phyloP scores from a whole-genome alignment of 2,113 vertebrate species.

The Dicaeum eximium region DNA sequence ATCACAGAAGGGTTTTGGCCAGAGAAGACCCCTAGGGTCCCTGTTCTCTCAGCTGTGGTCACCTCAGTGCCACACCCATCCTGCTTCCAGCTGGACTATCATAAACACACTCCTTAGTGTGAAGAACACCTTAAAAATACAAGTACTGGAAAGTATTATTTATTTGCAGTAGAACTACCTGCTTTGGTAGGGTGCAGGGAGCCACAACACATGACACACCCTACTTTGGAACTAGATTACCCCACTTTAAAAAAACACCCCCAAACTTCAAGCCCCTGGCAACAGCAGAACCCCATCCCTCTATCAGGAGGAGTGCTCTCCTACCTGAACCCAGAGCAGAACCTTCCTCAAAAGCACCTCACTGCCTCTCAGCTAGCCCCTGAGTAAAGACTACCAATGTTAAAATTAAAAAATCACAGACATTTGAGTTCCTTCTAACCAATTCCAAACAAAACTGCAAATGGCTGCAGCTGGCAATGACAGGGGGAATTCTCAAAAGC shows the following conservation, averaged over 20 bases:
- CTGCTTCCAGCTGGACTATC: neutral
- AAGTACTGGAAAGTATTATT: neutral
- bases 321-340: neutral
- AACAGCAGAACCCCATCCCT: fast-evolving
- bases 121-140: neutral
- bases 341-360: neutral
- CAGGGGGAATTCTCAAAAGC: neutral
- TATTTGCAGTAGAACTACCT: too few relatives aligned
- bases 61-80: neutral
- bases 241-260: fast-evolving
- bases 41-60: neutral
- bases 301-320: neutral
- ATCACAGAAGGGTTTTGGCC: fast-evolving
- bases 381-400: neutral
- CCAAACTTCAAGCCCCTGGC: neutral
- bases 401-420: neutral
- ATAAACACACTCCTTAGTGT: neutral
- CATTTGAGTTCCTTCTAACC: neutral
- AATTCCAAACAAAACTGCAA: neutral
- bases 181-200: neutral
- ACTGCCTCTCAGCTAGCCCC: neutral
- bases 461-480: neutral
- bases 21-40: neutral
- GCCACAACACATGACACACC: neutral
- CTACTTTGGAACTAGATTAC: neutral